Conservation (phyloP, 1,140 invertebrate species). For the Armadillidium nasatum region DNA sequence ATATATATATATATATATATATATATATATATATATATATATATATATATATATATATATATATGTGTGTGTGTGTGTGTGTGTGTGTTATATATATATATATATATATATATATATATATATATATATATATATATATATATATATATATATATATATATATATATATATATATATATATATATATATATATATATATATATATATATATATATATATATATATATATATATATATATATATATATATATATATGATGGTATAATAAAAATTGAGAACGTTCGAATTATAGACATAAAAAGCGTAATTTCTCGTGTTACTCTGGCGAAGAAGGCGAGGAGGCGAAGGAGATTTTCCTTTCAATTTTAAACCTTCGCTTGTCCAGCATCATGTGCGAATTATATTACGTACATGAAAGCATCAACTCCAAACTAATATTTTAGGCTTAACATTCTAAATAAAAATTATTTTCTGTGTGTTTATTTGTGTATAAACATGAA, state of each 20-base stretch:
- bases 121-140: not conserved
- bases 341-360: not conserved
- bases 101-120: not conserved
- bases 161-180: slow-evolving; percentile 7
- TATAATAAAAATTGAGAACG: not conserved
- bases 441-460: no score
- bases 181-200: not conserved
- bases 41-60: not conserved
- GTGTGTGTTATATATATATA: not conserved
- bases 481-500: no score
- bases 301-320: not conserved
- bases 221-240: not conserved
- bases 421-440: not conserved
- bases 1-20: not conserved
- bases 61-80: slow-evolving; percentile 19
- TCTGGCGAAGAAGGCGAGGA: not conserved
- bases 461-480: no score
- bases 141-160: not conserved
- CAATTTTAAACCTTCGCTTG: not conserved
- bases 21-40: not conserved
- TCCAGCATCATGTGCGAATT: no score
- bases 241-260: not conserved
- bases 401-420: not conserved
- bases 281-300: slow-evolving; percentile 12
- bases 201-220: not conserved